Base-by-base conservation (phyloP, 2,888 invertebrate species). In the Apamea crenata region DNA sequence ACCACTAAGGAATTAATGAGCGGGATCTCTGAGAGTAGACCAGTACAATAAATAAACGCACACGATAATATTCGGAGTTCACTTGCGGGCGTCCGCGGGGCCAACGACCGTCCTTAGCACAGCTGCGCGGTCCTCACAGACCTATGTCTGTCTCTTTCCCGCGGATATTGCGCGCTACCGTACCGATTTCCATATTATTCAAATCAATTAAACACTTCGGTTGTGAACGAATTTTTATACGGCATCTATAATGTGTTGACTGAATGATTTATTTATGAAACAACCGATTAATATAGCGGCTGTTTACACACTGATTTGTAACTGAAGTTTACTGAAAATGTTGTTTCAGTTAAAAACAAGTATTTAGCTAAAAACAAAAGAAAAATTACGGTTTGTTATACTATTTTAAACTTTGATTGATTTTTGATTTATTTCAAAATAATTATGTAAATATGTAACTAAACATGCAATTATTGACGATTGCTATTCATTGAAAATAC, bases 51-150 rank as follows among this genome's bases (percentile, higher is more conserved):
- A 93, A 92, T 90, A 93, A 91, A 94, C 94, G 94, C 94, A 94
- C 95, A 94, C 94, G 94, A 94, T 90, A 87, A 87, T 94, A 96
- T 97, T 96, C 93, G 96, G 95, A 96, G 97, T 96, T 97, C 96
- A 97, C 94, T 94, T 93, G 96, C 96, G 96, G 96, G 93, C 95
- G 95, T 90, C 89, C 91, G 93, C 93, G 95, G 95, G 96, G 96
- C 92, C 96, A 96, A 96, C 97, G 96, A 96, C 97, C 97, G 97
- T 97, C 97, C 97, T 97, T 97, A 97, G 94, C 95, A 94, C 94
- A 93, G 93, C 94, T 94, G 94, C 93, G 93, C 93, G 94, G 92
- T 91, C 91, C 95, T 92, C 89, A 94, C 94, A 93, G 91, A 94
- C 90, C 75, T 93, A 91, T 83, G 81, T 63, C 94, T 85, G 90